phyloP scores from a whole-genome alignment of 2,113 vertebrate genomes.

The Cepphus grylle region DNA sequence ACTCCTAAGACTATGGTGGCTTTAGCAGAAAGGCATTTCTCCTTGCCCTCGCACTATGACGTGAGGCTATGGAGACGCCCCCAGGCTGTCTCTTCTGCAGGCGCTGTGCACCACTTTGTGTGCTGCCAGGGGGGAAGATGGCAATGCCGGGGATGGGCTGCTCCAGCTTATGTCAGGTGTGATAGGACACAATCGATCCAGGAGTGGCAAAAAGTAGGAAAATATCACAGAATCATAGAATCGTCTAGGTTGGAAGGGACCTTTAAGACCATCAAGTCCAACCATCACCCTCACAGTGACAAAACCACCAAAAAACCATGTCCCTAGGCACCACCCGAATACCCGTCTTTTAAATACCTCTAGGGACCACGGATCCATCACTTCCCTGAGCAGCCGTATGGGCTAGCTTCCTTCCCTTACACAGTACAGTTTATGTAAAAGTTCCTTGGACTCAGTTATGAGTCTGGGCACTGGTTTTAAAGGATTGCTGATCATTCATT shows the following conservation, averaged over 20 bases:
- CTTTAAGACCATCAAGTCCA: background rate
- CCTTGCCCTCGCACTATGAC: background rate
- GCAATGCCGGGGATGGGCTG: background rate
- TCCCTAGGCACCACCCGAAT: background rate
- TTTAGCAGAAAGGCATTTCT: background rate
- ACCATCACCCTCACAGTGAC: background rate
- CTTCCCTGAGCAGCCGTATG: background rate
- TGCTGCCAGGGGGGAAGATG: background rate
- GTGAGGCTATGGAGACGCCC: background rate
- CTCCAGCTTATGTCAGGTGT: background rate
- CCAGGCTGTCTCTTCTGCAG: fast-evolving
- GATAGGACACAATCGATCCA: background rate
- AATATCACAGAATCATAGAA: background rate
- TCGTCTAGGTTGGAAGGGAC: background rate
- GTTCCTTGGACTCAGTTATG: background rate
- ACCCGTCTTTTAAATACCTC: background rate
- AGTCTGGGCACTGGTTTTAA: background rate
- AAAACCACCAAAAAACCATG: background rate
- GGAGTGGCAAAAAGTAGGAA: background rate
- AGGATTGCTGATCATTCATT: background rate
- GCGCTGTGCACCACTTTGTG: background rate
- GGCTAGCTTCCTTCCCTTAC: background rate
- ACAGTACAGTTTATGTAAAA: background rate
- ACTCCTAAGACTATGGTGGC: background rate
- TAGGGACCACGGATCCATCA: background rate